Evolutionary conservation across 1,140 invertebrate species (phyloP), one percentile per base, ranked within the genome.

Genomic region (Aphaenogaster ashmeadi): DNA sequence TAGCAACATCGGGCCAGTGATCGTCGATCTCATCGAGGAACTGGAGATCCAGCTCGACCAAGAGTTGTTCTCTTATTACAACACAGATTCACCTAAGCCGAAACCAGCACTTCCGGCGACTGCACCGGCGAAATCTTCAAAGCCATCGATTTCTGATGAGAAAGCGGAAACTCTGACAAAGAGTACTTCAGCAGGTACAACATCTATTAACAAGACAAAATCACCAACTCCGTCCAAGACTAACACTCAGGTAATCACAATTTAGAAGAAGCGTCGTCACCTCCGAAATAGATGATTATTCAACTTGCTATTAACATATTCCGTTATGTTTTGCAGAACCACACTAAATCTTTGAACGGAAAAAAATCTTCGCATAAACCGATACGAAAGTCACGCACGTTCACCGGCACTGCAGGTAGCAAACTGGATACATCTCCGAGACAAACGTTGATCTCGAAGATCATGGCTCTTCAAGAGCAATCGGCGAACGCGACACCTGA

Each of bases 21-120:
- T 96, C 66, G 95, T 96, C 2, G 96, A 96, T 86, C 88, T 96
- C 1, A 96, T 96, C 83, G 96, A 96, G 71, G 96, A 96, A 86
- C 75, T 96, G 21, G 95, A 95, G 75, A 92, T 95, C 18, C 94
- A 95, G 44, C 83, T 95, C 13, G 95, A 95, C 66, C 92, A 93
- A 64, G 94, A 95, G 62, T 94, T 95, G 27, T 92, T 88, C 27
- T 89, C 93, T 71, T 94, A 93, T 85, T 94, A 93, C 36, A 93
- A 94, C 60, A 64, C 88, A 7, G 91, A 95, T 5, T 88, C 92
- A 50, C 69, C 86, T 0, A 93, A 93, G 36, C 50, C 91, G 18
- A 92, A 88, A 72, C 78, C 89, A 21, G 64, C 89, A 50, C 75
- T 94, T 60, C 91, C 93, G 21, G 52, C 74, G 3, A 90, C 58